Base-by-base conservation (phyloP, 2,797 vertebrate genomes). In the Knipowitschia caucasica region DNA sequence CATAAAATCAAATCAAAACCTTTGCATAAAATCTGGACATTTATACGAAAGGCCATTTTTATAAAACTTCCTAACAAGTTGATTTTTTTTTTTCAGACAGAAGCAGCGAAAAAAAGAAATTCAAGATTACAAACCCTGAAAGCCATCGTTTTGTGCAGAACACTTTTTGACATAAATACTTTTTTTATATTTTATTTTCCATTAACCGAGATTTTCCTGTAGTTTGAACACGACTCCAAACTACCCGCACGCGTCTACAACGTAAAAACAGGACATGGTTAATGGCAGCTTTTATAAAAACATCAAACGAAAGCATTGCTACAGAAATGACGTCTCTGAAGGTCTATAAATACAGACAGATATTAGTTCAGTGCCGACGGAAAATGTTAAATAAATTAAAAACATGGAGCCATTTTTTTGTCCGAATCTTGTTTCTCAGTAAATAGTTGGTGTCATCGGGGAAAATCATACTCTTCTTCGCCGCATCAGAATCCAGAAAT, bases 101-200 rank as follows among this genome's bases (percentile, higher is more conserved):
- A 80, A 68, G 53, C 64, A 88, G 82, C 85, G 87, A 77, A 78
- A 80, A 45, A n/a, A n/a, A n/a, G n/a, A n/a, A 71, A 63, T 39
- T 58, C 0, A 64, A 73, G 64, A 66, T 56, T 1, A 7, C 50
- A 25, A 45, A 67, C 62, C 72, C 80, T 77, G 73, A 86, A 84
- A 85, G 73, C 75, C 75, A 84, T 71, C 82, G 68, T 78, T 74
- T 53, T 80, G 78, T 71, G 85, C 51, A 89, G 69, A 64, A 79
- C 69, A 86, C 72, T 77, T 30, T 69, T 45, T 66, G 61, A 59
- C 50, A 73, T 81, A 78, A 78, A 73, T 75, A 76, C 24, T 44
- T 62, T 17, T 33, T 12, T 53, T 6, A n/a, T n/a, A n/a, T n/a
- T 53, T 14, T 35, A 52, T 3, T 5, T 51, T 14, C 25, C 51